Conservation (phyloP, 2,113 vertebrate genomes). For the Esox niger region DNA sequence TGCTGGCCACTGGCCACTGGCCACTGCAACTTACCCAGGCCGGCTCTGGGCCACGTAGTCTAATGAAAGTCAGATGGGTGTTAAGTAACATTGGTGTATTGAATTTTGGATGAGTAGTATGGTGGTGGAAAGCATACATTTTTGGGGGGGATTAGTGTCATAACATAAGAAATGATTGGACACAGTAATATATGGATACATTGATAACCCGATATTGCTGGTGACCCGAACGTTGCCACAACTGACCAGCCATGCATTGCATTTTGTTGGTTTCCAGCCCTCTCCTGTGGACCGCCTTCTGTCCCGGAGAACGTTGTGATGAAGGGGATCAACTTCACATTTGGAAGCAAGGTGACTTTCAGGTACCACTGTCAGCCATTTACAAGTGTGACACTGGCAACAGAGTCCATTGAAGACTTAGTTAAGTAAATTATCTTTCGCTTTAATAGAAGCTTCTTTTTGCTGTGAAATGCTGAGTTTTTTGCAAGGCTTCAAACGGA, state of each 20-base stretch:
- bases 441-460: too few species aligned
- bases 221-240: background rate
- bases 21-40: conserved; percentile 8
- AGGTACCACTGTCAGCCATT: conserved; percentile 77
- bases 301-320: conserved; percentile 80
- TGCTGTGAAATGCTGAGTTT: too few species aligned
- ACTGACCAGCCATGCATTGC: background rate
- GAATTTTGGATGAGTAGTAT: too few species aligned
- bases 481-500: too few species aligned
- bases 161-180: too few species aligned
- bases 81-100: too few species aligned
- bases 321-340: conserved; percentile 85
- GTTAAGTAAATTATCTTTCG: too few species aligned
- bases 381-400: background rate
- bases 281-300: conserved; percentile 80
- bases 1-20: too few species aligned
- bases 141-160: too few species aligned
- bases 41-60: conserved; percentile 35
- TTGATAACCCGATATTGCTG: too few species aligned
- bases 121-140: background rate
- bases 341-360: conserved; percentile 86
- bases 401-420: background rate
- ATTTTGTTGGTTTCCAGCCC: conserved; percentile 66
- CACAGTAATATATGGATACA: too few species aligned
- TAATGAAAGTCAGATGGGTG: background rate